Evolutionary conservation across 2,113 vertebrate species (phyloP).

Genomic region (Gasterosteus nipponicus): DNA sequence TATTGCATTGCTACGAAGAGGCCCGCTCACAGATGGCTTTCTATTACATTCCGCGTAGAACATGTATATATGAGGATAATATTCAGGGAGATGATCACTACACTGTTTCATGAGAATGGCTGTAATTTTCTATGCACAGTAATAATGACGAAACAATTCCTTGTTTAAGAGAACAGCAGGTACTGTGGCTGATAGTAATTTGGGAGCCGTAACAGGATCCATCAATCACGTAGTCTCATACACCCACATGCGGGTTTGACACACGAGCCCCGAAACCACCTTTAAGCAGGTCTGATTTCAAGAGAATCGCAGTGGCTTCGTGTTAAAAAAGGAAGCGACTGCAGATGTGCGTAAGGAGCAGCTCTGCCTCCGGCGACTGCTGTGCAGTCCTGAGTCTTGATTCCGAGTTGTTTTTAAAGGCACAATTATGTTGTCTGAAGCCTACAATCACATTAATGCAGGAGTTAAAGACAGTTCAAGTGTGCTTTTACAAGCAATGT

Average conservation of each 20-base stretch:
- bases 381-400: conserved; percentile 16
- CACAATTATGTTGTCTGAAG: conserved; percentile 45
- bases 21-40: conserved; percentile 44
- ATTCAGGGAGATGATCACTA: conserved; percentile 38
- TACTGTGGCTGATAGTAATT: conserved; percentile 36
- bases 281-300: conserved; percentile 8
- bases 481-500: conserved; percentile 33
- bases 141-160: conserved; percentile 34
- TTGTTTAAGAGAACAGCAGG: conserved; percentile 47
- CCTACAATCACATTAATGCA: conserved; percentile 37
- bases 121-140: conserved; percentile 39
- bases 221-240: not conserved
- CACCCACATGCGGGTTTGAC: not conserved
- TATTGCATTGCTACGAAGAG: conserved; percentile 36
- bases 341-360: not conserved
- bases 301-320: conserved; percentile 7
- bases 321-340: not conserved
- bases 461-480: conserved; percentile 39
- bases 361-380: not conserved
- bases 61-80: conserved; percentile 54
- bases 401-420: conserved; percentile 42
- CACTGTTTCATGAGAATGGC: conserved; percentile 36
- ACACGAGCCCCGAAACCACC: conserved; percentile 8
- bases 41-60: conserved; percentile 45
- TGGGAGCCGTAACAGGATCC: conserved; percentile 23